phyloP scores from a whole-genome alignment of 2,888 invertebrate species.

The Zaprionus bogoriensis region DNA sequence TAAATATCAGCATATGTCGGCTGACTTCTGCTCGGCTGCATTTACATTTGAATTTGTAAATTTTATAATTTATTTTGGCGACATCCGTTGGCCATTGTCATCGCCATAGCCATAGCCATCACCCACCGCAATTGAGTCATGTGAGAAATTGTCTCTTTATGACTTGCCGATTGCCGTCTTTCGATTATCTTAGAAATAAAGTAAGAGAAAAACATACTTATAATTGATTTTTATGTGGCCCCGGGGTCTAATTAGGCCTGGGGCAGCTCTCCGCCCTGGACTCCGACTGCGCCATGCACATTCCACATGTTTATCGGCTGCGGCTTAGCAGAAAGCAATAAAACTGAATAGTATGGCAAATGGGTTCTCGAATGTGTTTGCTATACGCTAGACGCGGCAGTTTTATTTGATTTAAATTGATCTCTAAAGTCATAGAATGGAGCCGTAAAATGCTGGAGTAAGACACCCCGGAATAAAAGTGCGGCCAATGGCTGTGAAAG shows the following conservation, averaged over 20 bases:
- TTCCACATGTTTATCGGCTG: slow-evolving; percentile 58
- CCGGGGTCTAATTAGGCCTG: slow-evolving; percentile 68
- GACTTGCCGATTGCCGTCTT: slow-evolving; percentile 53
- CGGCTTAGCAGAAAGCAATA: slow-evolving; percentile 37
- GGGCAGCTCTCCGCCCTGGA: no score
- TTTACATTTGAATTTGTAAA: slow-evolving; percentile 6
- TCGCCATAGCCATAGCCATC: slow-evolving; percentile 11
- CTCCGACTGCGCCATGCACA: slow-evolving; percentile 28
- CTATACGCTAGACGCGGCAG: slow-evolving; percentile 31
- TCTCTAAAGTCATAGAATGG: slow-evolving; percentile 58
- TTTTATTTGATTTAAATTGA: slow-evolving; percentile 75
- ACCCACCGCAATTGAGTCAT: slow-evolving; percentile 61
- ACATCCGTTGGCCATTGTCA: slow-evolving; percentile 36
- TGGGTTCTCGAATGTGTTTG: slow-evolving; percentile 41
- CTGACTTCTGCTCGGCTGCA: slow-evolving; percentile 25
- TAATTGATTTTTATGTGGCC: slow-evolving; percentile 71
- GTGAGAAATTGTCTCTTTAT: slow-evolving; percentile 41
- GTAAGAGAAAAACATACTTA: slow-evolving; percentile 14
- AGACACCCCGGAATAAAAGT: slow-evolving; percentile 4
- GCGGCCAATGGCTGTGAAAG: slow-evolving; percentile 28
- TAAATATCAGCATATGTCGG: slow-evolving; percentile 45
- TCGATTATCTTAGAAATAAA: slow-evolving; percentile 18
- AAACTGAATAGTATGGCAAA: slow-evolving; percentile 42
- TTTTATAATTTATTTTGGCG: slow-evolving; percentile 53
- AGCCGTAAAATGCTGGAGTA: slow-evolving; percentile 45